Conservation (phyloP, 2,888 invertebrate species). For the Drosophila mulleri region DNA sequence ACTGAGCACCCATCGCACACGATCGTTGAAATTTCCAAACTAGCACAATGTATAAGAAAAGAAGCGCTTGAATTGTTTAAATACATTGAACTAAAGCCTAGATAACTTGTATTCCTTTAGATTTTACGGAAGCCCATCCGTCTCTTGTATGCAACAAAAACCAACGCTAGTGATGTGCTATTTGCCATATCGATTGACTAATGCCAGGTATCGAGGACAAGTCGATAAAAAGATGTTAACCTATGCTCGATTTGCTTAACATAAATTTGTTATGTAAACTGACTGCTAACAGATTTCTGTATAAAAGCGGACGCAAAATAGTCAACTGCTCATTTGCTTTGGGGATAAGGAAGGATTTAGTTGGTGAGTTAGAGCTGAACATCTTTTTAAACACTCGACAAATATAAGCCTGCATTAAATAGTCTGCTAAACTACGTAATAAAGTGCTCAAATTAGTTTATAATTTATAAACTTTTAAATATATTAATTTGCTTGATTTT, state of each 20-base stretch:
- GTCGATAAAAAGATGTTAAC: slow-evolving; percentile 8
- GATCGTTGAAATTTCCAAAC: slow-evolving; percentile 23
- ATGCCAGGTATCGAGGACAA: slow-evolving; percentile 18
- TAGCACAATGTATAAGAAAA: slow-evolving; percentile 43
- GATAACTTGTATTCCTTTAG: slow-evolving; percentile 25
- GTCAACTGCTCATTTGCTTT: neutral
- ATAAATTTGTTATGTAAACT: neutral
- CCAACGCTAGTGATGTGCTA: slow-evolving; percentile 57
- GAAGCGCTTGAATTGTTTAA: slow-evolving; percentile 38
- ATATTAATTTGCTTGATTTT: slow-evolving; percentile 53
- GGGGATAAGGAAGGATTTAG: accelerated
- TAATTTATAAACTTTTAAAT: slow-evolving; percentile 64
- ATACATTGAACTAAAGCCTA: slow-evolving; percentile 48
- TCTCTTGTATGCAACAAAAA: slow-evolving; percentile 58
- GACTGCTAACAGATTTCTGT: neutral
- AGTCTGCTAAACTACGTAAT: neutral
- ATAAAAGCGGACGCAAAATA: neutral
- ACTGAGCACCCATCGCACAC: slow-evolving; percentile 26
- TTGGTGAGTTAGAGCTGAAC: neutral
- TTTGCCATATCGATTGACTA: slow-evolving; percentile 12
- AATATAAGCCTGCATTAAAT: too few species aligned
- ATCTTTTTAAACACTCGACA: neutral
- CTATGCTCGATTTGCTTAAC: slow-evolving; percentile 9
- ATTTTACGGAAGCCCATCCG: slow-evolving; percentile 43
- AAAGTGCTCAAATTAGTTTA: neutral